phyloP scores from a whole-genome alignment of 2,797 vertebrate genomes.

The Ctenopoma kingsleyae region DNA sequence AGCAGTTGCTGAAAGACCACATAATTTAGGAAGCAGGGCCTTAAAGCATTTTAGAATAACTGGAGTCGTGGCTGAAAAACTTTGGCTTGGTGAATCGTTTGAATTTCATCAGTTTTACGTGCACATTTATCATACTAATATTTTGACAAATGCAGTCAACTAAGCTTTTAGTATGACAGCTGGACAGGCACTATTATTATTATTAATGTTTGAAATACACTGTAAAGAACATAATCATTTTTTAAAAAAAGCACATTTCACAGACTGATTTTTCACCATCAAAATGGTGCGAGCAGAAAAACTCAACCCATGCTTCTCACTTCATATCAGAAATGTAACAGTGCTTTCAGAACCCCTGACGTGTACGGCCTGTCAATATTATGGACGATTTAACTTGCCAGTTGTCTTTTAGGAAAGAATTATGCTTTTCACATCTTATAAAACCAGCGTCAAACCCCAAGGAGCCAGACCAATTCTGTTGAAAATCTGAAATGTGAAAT shows the following conservation, averaged over 20 bases:
- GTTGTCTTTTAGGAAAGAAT: constrained; percentile 57
- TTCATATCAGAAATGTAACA: constrained; percentile 27
- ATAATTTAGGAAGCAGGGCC: constrained; percentile 54
- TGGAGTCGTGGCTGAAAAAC: constrained; percentile 11
- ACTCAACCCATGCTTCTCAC: not conserved
- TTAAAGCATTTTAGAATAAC: constrained; percentile 43
- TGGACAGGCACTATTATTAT: not conserved
- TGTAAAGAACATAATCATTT: constrained; percentile 5
- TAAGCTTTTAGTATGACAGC: not conserved
- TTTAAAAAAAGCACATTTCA: constrained; percentile 30
- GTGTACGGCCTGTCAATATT: constrained; percentile 36
- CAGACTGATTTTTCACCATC: not conserved
- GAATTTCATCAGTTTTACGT: constrained; percentile 23
- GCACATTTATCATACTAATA: constrained; percentile 9
- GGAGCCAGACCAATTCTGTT: constrained; percentile 37
- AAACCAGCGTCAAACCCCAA: constrained; percentile 55
- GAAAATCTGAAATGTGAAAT: constrained; percentile 49
- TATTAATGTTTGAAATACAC: constrained; percentile 17
- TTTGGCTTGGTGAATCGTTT: constrained; percentile 30
- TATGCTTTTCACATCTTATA: constrained; percentile 48
- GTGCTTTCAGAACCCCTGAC: constrained; percentile 5
- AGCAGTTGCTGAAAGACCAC: constrained; percentile 65
- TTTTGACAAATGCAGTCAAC: constrained; percentile 8
- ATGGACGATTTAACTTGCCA: constrained; percentile 49
- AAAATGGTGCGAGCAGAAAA: not conserved